phyloP scores from a whole-genome alignment of 2,888 invertebrate species.

The Petrolisthes cinctipes region DNA sequence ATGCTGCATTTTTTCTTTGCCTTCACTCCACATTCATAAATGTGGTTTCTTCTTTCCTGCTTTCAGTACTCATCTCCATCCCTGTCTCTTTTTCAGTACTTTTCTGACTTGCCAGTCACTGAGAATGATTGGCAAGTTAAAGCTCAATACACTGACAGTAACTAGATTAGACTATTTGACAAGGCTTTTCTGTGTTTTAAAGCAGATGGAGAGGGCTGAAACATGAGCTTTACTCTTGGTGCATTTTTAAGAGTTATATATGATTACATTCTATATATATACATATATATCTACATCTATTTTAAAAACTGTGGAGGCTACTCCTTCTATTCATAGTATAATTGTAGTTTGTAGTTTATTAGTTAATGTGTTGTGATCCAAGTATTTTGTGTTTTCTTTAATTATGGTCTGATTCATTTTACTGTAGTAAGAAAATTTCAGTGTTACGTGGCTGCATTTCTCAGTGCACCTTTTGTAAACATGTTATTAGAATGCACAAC shows the following conservation, averaged over 20 bases:
- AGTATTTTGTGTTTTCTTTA: conserved; percentile 16
- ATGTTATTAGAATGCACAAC: not conserved
- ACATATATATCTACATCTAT: conserved; percentile 22
- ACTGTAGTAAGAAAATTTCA: not conserved
- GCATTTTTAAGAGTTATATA: conserved; percentile 36
- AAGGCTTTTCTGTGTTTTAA: not conserved
- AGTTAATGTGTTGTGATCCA: conserved; percentile 28
- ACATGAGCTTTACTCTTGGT: conserved; percentile 28
- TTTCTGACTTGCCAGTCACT: too few species aligned
- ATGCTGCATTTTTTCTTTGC: too few species aligned
- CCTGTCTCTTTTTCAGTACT: too few species aligned
- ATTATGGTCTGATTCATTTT: not conserved
- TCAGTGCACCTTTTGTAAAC: not conserved
- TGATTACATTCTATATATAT: not conserved
- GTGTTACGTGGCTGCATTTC: not conserved
- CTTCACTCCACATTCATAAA: too few species aligned
- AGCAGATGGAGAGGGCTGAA: not conserved
- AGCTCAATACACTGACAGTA: not conserved
- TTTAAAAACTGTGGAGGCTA: conserved; percentile 58
- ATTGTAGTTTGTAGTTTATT: conserved; percentile 27
- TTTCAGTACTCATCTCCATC: too few species aligned
- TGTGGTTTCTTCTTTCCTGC: too few species aligned
- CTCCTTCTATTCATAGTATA: conserved; percentile 51
- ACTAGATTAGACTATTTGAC: not conserved
- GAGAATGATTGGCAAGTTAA: not conserved